Percentiles rank a stretch among this genome's conserved stretches.
Conservation (phyloP, 2,113 vertebrate genomes). For the Gulo gulo region DNA sequence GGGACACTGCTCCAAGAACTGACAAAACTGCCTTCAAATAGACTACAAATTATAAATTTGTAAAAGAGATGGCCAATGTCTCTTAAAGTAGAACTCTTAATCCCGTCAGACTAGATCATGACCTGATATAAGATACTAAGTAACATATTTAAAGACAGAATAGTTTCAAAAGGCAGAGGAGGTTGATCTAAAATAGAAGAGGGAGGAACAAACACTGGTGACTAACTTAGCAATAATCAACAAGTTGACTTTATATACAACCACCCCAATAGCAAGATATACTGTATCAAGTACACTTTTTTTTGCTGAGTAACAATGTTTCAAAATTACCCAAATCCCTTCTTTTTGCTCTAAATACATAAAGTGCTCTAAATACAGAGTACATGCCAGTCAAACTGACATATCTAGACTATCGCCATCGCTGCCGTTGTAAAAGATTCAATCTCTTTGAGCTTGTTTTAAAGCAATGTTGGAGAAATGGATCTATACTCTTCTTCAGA, state of each 20-base stretch:
- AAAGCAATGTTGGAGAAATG: neutral
- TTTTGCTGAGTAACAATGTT: neutral
- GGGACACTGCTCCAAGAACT: neutral
- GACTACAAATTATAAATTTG: neutral
- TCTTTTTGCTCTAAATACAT: neutral
- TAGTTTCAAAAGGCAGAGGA: neutral
- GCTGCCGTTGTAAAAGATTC: neutral
- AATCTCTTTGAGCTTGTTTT: neutral
- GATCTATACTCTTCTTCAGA: neutral
- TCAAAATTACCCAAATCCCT: conserved; percentile 6
- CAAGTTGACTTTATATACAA: neutral
- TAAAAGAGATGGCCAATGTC: neutral
- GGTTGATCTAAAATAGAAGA: neutral
- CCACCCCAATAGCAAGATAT: neutral
- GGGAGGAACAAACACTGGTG: neutral
- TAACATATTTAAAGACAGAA: neutral
- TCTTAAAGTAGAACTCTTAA: neutral
- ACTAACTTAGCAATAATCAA: neutral
- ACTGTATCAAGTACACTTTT: neutral
- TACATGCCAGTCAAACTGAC: neutral
- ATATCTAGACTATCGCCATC: neutral
- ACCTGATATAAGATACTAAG: neutral
- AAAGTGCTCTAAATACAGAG: neutral
- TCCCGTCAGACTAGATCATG: neutral
- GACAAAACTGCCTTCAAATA: neutral